Conservation (phyloP, 30 jellyfish, hydroid and myxozoan genomes). For the Phacellophora camtschatica region DNA sequence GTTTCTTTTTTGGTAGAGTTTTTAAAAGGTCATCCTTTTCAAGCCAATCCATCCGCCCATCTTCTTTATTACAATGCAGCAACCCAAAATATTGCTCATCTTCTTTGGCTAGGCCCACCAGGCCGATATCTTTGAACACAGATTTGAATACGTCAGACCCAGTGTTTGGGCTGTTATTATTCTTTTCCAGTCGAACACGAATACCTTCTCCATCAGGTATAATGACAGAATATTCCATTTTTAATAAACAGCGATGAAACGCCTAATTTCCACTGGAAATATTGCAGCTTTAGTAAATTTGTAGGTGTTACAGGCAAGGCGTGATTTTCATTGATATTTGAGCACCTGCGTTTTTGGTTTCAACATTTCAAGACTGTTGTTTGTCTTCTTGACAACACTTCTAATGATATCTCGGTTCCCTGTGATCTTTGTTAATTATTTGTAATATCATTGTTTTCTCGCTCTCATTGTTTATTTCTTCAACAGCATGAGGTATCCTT, state of each 20-base stretch:
- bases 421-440: too few species aligned
- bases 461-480: too few species aligned
- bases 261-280: neutral
- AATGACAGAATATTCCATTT: slow-evolving; percentile 29
- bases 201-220: slow-evolving; percentile 33
- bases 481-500: too few species aligned
- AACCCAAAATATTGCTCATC: slow-evolving; percentile 72
- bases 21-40: slow-evolving; percentile 32
- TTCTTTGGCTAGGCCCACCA: slow-evolving; percentile 49
- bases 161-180: neutral
- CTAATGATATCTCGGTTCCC: too few species aligned
- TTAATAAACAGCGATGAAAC: too few species aligned
- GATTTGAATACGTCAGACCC: slow-evolving; percentile 34
- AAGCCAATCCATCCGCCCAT: slow-evolving; percentile 83
- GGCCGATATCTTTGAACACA: slow-evolving; percentile 41
- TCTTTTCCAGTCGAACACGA: slow-evolving; percentile 9
- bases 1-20: slow-evolving; percentile 10
- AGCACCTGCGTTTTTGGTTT: too few species aligned
- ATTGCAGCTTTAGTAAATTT: neutral
- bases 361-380: too few species aligned
- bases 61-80: slow-evolving; percentile 57
- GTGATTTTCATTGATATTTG: too few species aligned
- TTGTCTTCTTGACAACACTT: too few species aligned
- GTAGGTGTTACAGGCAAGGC: too few species aligned
- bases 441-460: too few species aligned